Percentiles rank a stretch among this genome's conserved stretches.
Evolutionary conservation across 2,888 invertebrate species (phyloP).

Genomic region (Chrysopilus asiliformis): DNA sequence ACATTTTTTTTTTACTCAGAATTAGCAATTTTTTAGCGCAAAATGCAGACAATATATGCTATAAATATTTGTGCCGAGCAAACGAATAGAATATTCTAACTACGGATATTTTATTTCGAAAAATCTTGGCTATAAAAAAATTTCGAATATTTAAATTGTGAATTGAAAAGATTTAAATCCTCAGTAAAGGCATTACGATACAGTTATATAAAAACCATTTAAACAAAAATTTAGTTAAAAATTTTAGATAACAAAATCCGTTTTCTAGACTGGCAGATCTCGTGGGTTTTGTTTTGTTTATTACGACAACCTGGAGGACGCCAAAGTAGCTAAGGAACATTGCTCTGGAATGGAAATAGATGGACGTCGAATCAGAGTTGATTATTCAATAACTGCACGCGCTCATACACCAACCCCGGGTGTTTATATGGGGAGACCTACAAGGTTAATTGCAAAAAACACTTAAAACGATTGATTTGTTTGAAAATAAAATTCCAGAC

Average conservation of each 20-base stretch:
- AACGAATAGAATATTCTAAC: neutral
- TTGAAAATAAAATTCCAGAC: conserved; percentile 11
- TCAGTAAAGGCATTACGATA: conserved; percentile 11
- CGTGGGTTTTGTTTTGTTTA: conserved; percentile 96
- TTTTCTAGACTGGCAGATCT: conserved; percentile 67
- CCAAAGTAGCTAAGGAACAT: conserved; percentile 84
- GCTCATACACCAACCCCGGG: conserved; percentile 97
- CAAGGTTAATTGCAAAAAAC: conserved; percentile 36
- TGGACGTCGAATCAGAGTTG: conserved; percentile 83
- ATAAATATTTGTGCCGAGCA: too few relatives aligned
- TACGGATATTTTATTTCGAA: neutral
- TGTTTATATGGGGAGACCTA: conserved; percentile 91
- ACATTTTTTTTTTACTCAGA: too few relatives aligned
- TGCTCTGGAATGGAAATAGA: conserved; percentile 92
- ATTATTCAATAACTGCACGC: conserved; percentile 89
- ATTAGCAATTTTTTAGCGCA: too few relatives aligned
- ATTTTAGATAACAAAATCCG: neutral
- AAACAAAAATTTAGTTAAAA: neutral
- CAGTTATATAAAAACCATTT: conserved; percentile 7
- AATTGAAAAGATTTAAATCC: conserved; percentile 2
- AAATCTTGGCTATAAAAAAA: neutral
- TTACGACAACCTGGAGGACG: conserved; percentile 75
- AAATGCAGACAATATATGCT: too few relatives aligned
- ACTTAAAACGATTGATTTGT: too few relatives aligned
- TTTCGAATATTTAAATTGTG: neutral